Conservation (phyloP, 2,888 invertebrate species). For the Diaprepes abbreviatus region DNA sequence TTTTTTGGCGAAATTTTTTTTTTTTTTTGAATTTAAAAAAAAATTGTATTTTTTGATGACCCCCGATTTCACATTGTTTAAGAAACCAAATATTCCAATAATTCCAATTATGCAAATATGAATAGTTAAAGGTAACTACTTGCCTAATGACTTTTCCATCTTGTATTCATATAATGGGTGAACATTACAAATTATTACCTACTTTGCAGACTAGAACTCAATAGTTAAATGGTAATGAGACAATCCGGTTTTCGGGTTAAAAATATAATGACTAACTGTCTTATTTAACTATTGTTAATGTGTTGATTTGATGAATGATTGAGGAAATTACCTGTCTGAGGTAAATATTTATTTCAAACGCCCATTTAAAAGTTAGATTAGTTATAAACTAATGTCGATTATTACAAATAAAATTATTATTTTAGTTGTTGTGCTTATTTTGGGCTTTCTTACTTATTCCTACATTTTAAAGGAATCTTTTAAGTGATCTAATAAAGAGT, state of each 20-base stretch:
- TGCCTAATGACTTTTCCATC: slow-evolving; percentile 1
- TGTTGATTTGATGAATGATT: not conserved
- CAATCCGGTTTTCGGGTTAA: not conserved
- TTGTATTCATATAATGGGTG: not conserved
- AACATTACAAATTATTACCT: slow-evolving; percentile 2
- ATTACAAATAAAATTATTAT: no score
- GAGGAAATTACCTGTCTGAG: not conserved
- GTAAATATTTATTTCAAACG: not conserved
- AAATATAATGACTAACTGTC: not conserved
- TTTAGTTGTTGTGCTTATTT: no score
- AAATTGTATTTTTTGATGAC: no score
- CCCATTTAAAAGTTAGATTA: no score
- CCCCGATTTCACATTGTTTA: not conserved
- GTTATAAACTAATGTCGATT: no score
- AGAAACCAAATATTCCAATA: not conserved
- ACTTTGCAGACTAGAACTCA: not conserved
- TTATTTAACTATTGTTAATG: not conserved
- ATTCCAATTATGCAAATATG: not conserved
- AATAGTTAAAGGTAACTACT: not conserved
- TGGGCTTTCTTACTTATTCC: no score
- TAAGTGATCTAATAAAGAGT: no score
- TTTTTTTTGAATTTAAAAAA: no score
- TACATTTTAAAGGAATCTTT: no score
- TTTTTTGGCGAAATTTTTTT: no score
- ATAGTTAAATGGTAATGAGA: not conserved